These are phyloP conservation scores for Helobdella robusta DNA, from an alignment of 2,888 invertebrate genomes.

Conservation along the genomic window DNA sequence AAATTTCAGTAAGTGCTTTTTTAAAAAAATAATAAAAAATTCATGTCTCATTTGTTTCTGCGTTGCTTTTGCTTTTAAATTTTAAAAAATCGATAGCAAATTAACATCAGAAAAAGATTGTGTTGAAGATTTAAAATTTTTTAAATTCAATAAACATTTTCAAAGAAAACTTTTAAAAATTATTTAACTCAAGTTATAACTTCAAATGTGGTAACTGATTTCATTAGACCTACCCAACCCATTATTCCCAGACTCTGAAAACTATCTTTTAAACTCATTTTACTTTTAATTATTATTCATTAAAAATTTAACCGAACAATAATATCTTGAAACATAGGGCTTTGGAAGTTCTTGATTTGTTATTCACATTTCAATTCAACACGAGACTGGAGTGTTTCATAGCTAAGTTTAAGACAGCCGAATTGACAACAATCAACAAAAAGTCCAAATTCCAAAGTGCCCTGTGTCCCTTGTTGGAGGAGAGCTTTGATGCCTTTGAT, in stretches of 20 bases:
- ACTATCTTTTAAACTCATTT: too few species aligned
- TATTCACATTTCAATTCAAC: slow-evolving; percentile 49
- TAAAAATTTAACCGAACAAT: neutral
- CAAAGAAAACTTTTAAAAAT: too few species aligned
- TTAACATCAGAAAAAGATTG: neutral
- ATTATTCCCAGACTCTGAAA: too few species aligned
- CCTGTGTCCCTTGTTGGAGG: slow-evolving; percentile 32
- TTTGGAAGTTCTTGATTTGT: slow-evolving; percentile 47
- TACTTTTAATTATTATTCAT: too few species aligned
- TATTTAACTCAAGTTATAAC: neutral
- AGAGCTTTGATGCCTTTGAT: slow-evolving; percentile 34
- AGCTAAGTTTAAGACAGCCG: slow-evolving; percentile 38
- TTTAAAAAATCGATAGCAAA: too few species aligned
- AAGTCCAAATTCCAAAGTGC: slow-evolving; percentile 31
- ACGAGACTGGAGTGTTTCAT: slow-evolving; percentile 42
- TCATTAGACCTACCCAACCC: too few species aligned
- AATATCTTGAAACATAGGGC: slow-evolving; percentile 38
- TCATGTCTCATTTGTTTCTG: too few species aligned
- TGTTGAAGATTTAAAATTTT: too few species aligned
- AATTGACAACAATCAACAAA: slow-evolving; percentile 30
- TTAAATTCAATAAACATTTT: too few species aligned
- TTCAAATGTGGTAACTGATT: too few species aligned
- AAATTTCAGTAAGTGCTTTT: slow-evolving; percentile 38
- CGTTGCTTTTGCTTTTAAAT: too few species aligned
- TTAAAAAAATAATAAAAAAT: too few species aligned